Percentiles rank a stretch among this genome's conserved stretches.
Conservation (phyloP, 2,888 invertebrate species). For the Parapristionchus giblindavisi region DNA sequence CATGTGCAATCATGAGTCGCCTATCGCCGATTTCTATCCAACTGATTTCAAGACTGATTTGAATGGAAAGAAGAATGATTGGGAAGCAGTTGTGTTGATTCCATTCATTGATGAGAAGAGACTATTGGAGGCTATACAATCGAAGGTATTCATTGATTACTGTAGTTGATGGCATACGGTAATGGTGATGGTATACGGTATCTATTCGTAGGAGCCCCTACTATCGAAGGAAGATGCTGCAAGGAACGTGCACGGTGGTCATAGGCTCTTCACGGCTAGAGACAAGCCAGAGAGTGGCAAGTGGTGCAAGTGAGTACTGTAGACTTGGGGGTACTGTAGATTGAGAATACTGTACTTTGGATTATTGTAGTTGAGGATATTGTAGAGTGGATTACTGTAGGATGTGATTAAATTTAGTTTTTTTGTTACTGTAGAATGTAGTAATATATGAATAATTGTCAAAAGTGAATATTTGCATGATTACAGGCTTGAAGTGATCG, state of each 20-base stretch:
- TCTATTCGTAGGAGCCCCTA: slow-evolving; percentile 70
- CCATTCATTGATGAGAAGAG: slow-evolving; percentile 87
- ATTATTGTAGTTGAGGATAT: neutral
- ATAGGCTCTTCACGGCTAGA: slow-evolving; percentile 79
- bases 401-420: neutral
- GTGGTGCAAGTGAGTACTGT: slow-evolving; percentile 29
- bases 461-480: neutral
- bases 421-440: neutral
- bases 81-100: slow-evolving; percentile 88
- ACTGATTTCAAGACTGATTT: slow-evolving; percentile 88
- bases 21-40: slow-evolving; percentile 90
- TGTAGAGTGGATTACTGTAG: neutral
- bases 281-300: slow-evolving; percentile 3
- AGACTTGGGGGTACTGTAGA: neutral
- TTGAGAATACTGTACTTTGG: neutral
- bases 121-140: slow-evolving; percentile 77
- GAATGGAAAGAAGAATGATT: slow-evolving; percentile 90
- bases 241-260: slow-evolving; percentile 87
- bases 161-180: neutral
- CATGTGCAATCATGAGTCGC: slow-evolving; percentile 82
- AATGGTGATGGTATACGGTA: neutral
- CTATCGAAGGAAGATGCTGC: slow-evolving; percentile 79
- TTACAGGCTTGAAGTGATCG: slow-evolving; percentile 66
- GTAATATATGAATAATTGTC: neutral
- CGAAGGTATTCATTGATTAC: slow-evolving; percentile 38